Evolutionary conservation across 2,113 vertebrate species (phyloP), one percentile per base, ranked within the genome.

Genomic region (Chamaea fasciata): DNA sequence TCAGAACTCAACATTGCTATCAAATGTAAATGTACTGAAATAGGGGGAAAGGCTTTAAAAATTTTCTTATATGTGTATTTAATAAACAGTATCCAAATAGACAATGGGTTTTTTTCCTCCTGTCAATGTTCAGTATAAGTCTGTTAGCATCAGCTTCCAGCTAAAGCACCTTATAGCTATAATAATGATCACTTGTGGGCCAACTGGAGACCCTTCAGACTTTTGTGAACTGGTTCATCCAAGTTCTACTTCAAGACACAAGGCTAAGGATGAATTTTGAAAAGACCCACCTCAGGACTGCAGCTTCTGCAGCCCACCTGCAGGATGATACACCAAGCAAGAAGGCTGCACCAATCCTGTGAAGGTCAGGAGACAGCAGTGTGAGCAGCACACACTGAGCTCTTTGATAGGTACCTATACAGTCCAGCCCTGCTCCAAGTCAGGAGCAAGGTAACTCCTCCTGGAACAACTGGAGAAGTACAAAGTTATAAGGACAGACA

Each of bases 391-490:
- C 30, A 24, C 27, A 11, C 18, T 5, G 15, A 49, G 18, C 50
- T 79, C 65, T 95, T 85, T 82, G 73, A 77, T 31, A 70, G 60
- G n/a, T 74, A 50, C 41, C 87, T 78, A 23, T 30, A 41, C 5
- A 26, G 50, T 86, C 85, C 80, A 85, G 86, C 55, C 50, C 21
- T 95, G 71, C 71, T 87, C 71, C 76, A 42, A 53, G 73, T 59
- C 89, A 53, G 92, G 79, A 84, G 67, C 18, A 41, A 69, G 70
- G 41, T 83, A 88, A 71, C 83, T 96, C 83, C 75, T 97, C 46
- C 83, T 69, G 73, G 76, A 92, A 87, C 1, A 33, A 90, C 13
- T 30, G 69, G 57, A 92, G 87, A 92, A 70, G 53, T 91, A 37
- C 64, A 77, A 87, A 69, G 82, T 35, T n/a, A 64, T 74, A 53